Conservation (phyloP, 2,797 vertebrate species). For the Pangasius djambal region DNA sequence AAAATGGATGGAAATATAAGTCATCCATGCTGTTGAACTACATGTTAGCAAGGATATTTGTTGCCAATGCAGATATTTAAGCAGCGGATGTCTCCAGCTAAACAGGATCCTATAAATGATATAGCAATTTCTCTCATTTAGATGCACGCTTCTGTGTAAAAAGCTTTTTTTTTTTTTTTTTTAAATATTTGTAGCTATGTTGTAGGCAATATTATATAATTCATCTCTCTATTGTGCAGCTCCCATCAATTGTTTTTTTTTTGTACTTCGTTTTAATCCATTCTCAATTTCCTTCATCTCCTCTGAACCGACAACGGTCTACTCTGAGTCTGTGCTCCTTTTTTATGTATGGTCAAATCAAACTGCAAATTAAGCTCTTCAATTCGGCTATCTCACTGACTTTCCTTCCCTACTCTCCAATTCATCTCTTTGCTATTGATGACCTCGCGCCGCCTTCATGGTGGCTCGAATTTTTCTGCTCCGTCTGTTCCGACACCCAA, state of each 20-base stretch:
- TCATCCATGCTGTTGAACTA: conserved; percentile 20
- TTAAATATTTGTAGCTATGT: background rate
- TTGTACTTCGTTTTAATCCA: conserved; percentile 6
- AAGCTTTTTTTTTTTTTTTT: background rate
- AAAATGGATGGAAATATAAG: conserved; percentile 35
- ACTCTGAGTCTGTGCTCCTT: conserved; percentile 31
- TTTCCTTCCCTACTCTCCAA: conserved; percentile 26
- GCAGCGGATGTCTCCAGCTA: conserved; percentile 36
- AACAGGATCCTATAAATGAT: background rate
- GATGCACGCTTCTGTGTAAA: background rate
- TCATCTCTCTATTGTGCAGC: conserved; percentile 10
- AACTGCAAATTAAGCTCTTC: conserved; percentile 47
- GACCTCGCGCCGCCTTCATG: conserved; percentile 28
- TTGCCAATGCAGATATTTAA: background rate
- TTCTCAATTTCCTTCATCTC: conserved; percentile 43
- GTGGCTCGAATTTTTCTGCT: conserved; percentile 42
- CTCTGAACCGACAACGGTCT: conserved; percentile 37
- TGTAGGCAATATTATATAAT: conserved; percentile 15
- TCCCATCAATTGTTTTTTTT: conserved; percentile 18
- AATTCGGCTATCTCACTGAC: conserved; percentile 3
- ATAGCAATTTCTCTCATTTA: background rate
- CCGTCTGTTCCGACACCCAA: conserved; percentile 56
- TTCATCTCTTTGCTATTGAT: conserved; percentile 20
- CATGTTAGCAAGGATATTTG: background rate
- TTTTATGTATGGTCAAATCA: background rate